Evolutionary conservation across 2,113 vertebrate genomes (phyloP).

Genomic region (Aleadryas rufinucha): DNA sequence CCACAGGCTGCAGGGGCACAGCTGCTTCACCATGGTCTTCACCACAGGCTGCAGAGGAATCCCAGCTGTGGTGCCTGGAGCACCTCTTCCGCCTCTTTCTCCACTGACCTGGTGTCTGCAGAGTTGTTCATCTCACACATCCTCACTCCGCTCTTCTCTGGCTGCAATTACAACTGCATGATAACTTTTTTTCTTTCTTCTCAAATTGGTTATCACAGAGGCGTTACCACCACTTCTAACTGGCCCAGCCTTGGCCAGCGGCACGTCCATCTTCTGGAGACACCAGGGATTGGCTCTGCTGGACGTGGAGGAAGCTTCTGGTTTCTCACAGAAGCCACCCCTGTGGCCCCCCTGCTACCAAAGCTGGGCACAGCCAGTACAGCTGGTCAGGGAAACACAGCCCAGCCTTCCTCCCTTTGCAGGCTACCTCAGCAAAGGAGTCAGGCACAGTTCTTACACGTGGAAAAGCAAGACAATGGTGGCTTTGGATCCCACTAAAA

Average conservation of each 20-base stretch:
- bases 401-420: background rate
- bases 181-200: background rate
- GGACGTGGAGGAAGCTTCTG: background rate
- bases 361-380: background rate
- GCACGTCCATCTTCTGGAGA: background rate
- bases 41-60: background rate
- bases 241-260: background rate
- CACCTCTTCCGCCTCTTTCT: background rate
- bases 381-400: background rate
- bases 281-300: background rate
- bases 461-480: background rate
- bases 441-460: background rate
- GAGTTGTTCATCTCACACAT: background rate
- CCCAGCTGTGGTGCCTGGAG: background rate
- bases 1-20: background rate
- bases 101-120: background rate
- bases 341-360: background rate
- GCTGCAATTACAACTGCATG: background rate
- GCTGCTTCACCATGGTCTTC: background rate
- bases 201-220: background rate
- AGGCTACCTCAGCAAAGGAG: background rate
- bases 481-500: accelerated
- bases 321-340: background rate
- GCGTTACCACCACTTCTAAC: background rate
- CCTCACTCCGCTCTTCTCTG: background rate